These are phyloP conservation scores for Nasonovia ribisnigri DNA, from an alignment of 2,888 invertebrate genomes.

Conservation along the genomic window DNA sequence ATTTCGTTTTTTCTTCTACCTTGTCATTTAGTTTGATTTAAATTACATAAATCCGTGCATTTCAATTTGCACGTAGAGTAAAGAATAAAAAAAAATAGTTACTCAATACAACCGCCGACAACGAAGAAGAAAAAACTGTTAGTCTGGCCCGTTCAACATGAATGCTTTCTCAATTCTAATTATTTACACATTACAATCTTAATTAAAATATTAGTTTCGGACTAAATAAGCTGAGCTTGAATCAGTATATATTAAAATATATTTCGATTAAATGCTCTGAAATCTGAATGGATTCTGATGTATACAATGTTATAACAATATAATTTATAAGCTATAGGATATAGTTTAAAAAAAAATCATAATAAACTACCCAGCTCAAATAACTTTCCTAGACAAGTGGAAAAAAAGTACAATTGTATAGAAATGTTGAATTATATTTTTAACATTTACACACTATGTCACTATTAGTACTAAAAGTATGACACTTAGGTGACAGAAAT, in stretches of 20 bases:
- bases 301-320: neutral
- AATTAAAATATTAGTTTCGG: slow-evolving; percentile 53
- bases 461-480: neutral
- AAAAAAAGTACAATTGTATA: neutral
- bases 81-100: slow-evolving; percentile 48
- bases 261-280: neutral
- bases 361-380: neutral
- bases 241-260: neutral
- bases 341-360: neutral
- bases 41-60: slow-evolving; percentile 59
- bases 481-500: neutral
- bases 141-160: slow-evolving; percentile 30
- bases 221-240: neutral
- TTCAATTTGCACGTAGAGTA: slow-evolving; percentile 42
- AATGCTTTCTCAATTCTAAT: slow-evolving; percentile 38
- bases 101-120: neutral
- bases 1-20: slow-evolving; percentile 54
- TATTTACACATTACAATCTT: slow-evolving; percentile 8
- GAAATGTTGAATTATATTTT: neutral
- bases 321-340: neutral
- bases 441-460: neutral
- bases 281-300: neutral
- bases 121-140: neutral
- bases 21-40: slow-evolving; percentile 40
- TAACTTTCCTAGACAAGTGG: neutral